Base-by-base conservation (phyloP, 2,113 vertebrate genomes). In the Gulo gulo region DNA sequence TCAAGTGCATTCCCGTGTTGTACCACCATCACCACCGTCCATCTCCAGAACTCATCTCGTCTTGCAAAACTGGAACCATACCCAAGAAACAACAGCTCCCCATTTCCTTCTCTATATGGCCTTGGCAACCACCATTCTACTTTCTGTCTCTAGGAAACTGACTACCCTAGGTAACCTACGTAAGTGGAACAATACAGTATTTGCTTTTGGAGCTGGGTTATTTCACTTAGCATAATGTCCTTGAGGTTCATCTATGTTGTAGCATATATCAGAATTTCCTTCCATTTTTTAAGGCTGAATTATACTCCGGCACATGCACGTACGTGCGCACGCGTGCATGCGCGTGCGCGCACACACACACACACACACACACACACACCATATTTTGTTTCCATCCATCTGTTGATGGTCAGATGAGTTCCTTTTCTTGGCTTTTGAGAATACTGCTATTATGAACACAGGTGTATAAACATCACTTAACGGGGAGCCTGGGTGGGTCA, bases 301-400 rank as follows among this genome's bases (percentile, higher is more conserved):
- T 67, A 88, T 31, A 24, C 3, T 61, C 61, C 6, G 31, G 9
- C 18, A 21, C 18, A 9, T n/a, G 4, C 4, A 6, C 0, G 7
- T 4, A 0, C 20, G 23, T 8, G 9, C n/a, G 20, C 6, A 1
- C 18, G 7, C 20, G 20, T 20, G 1, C 1, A 6, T n/a, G n/a
- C n/a, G n/a, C n/a, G n/a, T n/a, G n/a, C 20, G 18, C n/a, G 4
- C n/a, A 39, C 69, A 55, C 52, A 18, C 16, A 55, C 52, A 55
- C 52, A 73, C 20, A 23, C 69, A 63, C 61, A 63, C 26, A 63
- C 24, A 59, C 57, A 61, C 59, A 63, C 61, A 0, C 45, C 61
- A 26, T 47, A 15, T n/a, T 81, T 81, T 74, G 42, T 81, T 88
- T 80, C 83, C 52, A n/a, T n/a, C 50, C 29, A 47, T 69, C 36